These are phyloP conservation scores for Borostomias antarcticus DNA, from an alignment of 2,797 vertebrate species.

Conservation along the genomic window DNA sequence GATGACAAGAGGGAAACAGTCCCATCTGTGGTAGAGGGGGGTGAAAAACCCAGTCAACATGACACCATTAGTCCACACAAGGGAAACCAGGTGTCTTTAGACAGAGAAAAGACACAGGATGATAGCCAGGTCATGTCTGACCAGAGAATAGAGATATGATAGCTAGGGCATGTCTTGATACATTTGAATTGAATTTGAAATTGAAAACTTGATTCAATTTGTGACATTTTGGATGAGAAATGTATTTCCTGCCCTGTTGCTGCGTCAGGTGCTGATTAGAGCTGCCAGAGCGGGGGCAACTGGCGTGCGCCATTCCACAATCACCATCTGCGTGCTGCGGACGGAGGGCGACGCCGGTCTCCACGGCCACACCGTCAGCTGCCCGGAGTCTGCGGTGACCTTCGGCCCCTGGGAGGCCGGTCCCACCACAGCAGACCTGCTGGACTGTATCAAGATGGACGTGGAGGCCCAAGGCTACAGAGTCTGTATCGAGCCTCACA, in stretches of 20 bases:
- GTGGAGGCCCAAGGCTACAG: slow-evolving; percentile 84
- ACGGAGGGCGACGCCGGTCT: slow-evolving; percentile 77
- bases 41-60: no score
- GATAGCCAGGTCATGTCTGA: neutral
- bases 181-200: no score
- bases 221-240: neutral
- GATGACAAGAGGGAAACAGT: no score
- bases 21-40: no score
- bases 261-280: slow-evolving; percentile 82
- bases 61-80: no score
- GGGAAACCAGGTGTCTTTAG: no score
- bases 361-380: slow-evolving; percentile 74
- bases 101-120: no score
- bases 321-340: slow-evolving; percentile 82
- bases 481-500: slow-evolving; percentile 67
- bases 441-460: slow-evolving; percentile 88
- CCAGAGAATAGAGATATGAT: no score
- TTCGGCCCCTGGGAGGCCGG: slow-evolving; percentile 90
- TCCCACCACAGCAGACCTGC: slow-evolving; percentile 73
- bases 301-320: slow-evolving; percentile 75
- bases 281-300: slow-evolving; percentile 88
- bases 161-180: no score
- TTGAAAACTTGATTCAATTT: no score
- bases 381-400: slow-evolving; percentile 85
- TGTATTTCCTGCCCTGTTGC: neutral